A percentile compares a stretch with the other conserved stretches of the same genome.
phyloP scores from a whole-genome alignment of 2,113 vertebrate species.

The Philantomba maxwellii region DNA sequence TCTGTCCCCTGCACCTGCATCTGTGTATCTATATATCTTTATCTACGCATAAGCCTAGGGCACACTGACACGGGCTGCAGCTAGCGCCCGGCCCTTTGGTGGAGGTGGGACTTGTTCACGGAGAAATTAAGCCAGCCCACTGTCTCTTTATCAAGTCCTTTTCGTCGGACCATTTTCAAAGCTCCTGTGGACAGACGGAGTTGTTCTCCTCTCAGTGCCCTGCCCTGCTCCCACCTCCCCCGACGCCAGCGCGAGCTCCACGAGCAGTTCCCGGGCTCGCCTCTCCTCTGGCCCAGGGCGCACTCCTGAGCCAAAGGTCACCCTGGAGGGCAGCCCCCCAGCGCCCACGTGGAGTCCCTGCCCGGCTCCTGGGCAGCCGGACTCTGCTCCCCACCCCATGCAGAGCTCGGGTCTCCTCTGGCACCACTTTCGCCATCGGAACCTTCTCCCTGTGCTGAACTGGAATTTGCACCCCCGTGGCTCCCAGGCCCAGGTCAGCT shows the following conservation, averaged over 20 bases:
- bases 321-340: not conserved
- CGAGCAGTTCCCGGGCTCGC: not conserved
- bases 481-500: not conserved
- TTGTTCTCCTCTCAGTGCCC: not conserved
- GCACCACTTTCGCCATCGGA: not conserved
- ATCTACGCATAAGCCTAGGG: rapidly evolving
- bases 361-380: not conserved
- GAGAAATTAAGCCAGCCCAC: not conserved
- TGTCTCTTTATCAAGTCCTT: not conserved
- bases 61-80: too few species aligned
- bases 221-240: not conserved
- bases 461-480: too few species aligned
- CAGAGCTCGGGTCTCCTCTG: not conserved
- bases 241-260: rapidly evolving
- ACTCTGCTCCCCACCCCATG: not conserved
- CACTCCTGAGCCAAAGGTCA: not conserved
- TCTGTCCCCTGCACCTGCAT: rapidly evolving
- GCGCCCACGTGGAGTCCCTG: too few species aligned
- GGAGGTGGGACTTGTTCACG: not conserved
- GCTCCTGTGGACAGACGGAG: not conserved
- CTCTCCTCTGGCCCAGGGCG: not conserved
- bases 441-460: not conserved
- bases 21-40: rapidly evolving
- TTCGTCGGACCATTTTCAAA: not conserved
- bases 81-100: not conserved